phyloP scores from a whole-genome alignment of 2,888 invertebrate species.

The Zygogramma bicolorata region DNA sequence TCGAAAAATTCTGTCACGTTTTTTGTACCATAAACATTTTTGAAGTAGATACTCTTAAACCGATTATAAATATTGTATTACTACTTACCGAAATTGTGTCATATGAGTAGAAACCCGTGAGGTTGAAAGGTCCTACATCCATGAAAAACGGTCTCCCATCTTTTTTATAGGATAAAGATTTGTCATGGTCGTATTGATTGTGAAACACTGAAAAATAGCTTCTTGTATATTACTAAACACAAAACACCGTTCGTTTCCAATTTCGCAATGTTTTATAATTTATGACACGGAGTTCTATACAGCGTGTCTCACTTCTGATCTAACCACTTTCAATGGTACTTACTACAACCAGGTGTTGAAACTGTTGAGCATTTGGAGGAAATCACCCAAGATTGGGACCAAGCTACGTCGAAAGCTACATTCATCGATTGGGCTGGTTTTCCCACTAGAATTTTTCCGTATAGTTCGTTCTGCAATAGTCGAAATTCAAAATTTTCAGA shows the following conservation, averaged over 20 bases:
- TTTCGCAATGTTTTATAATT: too few species aligned
- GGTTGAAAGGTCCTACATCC: conserved; percentile 71
- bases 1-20: too few species aligned
- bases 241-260: too few species aligned
- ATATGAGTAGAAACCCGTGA: conserved; percentile 76
- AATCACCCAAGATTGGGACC: conserved; percentile 67
- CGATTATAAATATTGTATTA: too few species aligned
- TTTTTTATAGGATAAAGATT: conserved; percentile 73
- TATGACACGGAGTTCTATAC: too few species aligned
- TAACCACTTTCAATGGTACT: not conserved
- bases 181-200: conserved; percentile 75
- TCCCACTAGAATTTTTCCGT: conserved; percentile 66
- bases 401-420: conserved; percentile 69
- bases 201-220: conserved; percentile 70
- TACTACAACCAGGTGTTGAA: conserved; percentile 63
- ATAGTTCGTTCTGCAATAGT: conserved; percentile 66
- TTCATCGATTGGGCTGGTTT: conserved; percentile 66
- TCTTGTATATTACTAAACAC: too few species aligned
- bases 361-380: conserved; percentile 64
- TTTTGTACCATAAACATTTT: too few species aligned
- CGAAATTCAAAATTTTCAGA: too few species aligned
- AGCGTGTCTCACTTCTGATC: too few species aligned
- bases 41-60: too few species aligned
- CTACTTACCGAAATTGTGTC: conserved; percentile 73
- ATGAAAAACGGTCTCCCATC: conserved; percentile 73